A percentile compares a stretch with the other conserved stretches of the same genome.
These are phyloP conservation scores for Phalacrocorax brasilianus DNA, from an alignment of 2,113 vertebrate species.

Conservation along the genomic window DNA sequence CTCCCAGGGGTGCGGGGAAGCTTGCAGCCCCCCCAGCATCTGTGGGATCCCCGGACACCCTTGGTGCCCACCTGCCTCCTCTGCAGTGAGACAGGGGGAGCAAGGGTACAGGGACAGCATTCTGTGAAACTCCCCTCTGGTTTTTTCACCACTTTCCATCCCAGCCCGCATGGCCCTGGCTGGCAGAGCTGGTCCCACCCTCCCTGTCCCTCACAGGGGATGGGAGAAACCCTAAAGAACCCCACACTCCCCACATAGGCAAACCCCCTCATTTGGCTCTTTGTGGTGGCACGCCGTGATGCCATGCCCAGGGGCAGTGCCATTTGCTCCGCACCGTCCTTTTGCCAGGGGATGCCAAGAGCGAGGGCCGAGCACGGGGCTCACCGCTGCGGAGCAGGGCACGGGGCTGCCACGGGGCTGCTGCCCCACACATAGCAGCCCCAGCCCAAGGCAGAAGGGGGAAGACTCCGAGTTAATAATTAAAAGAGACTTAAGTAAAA, in stretches of 20 bases:
- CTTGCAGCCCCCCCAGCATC: not conserved
- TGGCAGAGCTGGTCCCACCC: not conserved
- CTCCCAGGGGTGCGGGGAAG: not conserved
- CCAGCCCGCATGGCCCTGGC: not conserved
- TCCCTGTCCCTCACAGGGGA: not conserved
- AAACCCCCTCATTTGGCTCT: not conserved
- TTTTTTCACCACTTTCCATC: not conserved
- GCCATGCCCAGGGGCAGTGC: rapidly evolving
- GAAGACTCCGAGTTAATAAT: slow-evolving; percentile 56
- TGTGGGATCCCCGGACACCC: rapidly evolving
- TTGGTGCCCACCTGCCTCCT: not conserved
- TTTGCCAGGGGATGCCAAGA: not conserved
- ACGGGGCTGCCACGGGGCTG: not conserved
- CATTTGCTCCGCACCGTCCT: rapidly evolving
- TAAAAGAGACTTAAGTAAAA: slow-evolving; percentile 68
- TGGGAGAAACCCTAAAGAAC: not conserved
- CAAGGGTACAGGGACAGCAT: not conserved
- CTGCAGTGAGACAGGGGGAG: not conserved
- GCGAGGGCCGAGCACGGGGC: rapidly evolving
- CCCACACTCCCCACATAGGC: not conserved
- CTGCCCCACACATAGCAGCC: not conserved
- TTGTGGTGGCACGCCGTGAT: not conserved
- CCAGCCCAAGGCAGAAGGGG: slow-evolving; percentile 1
- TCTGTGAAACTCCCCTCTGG: not conserved
- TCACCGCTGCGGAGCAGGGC: rapidly evolving